Base-by-base conservation (phyloP, 2,888 invertebrate genomes). In the Eupithecia pulchellata region DNA sequence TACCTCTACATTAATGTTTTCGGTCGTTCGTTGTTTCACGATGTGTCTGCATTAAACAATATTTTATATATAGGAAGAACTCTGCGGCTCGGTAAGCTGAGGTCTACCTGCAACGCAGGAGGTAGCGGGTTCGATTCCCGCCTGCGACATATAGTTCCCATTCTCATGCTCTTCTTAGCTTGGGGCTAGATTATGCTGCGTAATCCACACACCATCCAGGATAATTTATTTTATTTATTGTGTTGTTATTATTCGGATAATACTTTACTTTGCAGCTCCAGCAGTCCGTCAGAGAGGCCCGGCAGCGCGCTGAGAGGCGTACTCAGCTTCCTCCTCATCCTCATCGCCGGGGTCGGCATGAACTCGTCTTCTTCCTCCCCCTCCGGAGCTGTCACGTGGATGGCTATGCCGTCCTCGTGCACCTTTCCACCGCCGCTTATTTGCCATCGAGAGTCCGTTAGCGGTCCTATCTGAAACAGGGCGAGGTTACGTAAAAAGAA, bases 311-410 rank as follows among this genome's bases (percentile, higher is more conserved):
- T 90, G 60, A 93, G 88, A 14, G 93, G 94, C 13, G 92, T 89
- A 85, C 94, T 94, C 67, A 92, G 86, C 73, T 94, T 94, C 65
- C 93, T 83, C 13, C 93, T 89, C 79, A 84, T 78, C 62, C 92
- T 88, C 80, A 91, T 79, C 47, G 87, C 82, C 61, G 89, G 85
- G 39, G 86, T 82, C 34, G 89, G 88, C 63, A 89, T 86, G 64
- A 90, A 88, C 75, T 91, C 91, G 78, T 91, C 91, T 81, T 93
- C 92, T 86, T 91, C 91, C 79, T 90, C 89, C 78, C 88, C 90
- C 83, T 93, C 93, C 75, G 93, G 92, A 81, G 93, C 91, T 82
- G 91, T 93, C 84, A 93, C 92, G 80, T 90, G 92, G 82, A 94
- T 94, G 70, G 91, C 88, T 79, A 93, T 91, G 83, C 89, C 91